Conservation (phyloP, 1,140 invertebrate species). For the Magallana ariakensis region DNA sequence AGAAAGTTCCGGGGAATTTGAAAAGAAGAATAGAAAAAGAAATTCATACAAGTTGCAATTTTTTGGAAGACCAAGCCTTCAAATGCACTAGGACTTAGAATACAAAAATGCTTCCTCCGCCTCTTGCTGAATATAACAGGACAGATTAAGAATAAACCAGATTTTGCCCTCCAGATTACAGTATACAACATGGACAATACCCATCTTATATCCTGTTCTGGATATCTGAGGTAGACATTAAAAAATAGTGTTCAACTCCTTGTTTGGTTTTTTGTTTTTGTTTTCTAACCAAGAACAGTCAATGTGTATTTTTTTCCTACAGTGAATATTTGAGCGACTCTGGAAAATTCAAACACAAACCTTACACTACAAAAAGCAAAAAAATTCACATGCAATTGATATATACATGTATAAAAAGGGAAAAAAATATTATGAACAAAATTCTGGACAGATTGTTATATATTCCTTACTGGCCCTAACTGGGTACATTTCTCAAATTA, state of each 20-base stretch:
- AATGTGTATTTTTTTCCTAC: conserved; percentile 18
- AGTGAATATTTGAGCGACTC: conserved; percentile 34
- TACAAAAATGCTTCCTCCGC: conserved; percentile 19
- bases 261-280: background rate
- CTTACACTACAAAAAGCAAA: conserved; percentile 36
- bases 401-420: background rate
- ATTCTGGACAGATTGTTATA: conserved; percentile 28
- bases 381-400: conserved; percentile 10
- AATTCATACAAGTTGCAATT: background rate
- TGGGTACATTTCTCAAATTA: background rate
- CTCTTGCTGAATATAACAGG: background rate
- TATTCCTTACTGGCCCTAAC: conserved; percentile 15
- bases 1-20: background rate
- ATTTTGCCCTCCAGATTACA: background rate
- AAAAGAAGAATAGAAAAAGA: background rate
- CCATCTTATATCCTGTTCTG: conserved; percentile 9
- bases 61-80: conserved; percentile 5
- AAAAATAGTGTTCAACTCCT: conserved; percentile 20
- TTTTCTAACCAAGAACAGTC: conserved; percentile 9
- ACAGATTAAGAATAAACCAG: conserved; percentile 6
- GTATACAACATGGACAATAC: conserved; percentile 1
- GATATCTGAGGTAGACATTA: conserved; percentile 27
- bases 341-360: conserved; percentile 18
- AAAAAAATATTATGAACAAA: conserved; percentile 22
- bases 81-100: background rate